A percentile compares a stretch with the other conserved stretches of the same genome.
Evolutionary conservation across 2,888 invertebrate species (phyloP).

Genomic region (Dryadula phaetusa): DNA sequence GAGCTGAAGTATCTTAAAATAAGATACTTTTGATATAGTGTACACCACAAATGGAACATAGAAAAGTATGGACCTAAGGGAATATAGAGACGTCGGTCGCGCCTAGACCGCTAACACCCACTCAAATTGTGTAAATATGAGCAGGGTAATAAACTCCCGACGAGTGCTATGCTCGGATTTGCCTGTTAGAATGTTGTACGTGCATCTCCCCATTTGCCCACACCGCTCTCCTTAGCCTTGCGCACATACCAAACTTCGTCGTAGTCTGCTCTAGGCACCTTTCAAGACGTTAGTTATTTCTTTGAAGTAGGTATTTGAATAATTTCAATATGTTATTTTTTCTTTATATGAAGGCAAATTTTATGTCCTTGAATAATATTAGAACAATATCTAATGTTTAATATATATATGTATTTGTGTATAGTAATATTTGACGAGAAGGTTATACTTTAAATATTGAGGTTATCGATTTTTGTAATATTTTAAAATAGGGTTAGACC

Average conservation of each 20-base stretch:
- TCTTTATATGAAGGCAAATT: background rate
- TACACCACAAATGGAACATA: constrained; percentile 37
- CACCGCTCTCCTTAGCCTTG: constrained; percentile 53
- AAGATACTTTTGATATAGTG: constrained; percentile 31
- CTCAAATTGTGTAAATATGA: constrained; percentile 79
- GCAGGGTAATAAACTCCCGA: constrained; percentile 76
- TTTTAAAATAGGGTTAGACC: no score
- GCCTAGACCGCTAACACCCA: constrained; percentile 69
- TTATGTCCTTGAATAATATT: background rate
- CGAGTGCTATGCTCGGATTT: constrained; percentile 74
- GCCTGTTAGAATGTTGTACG: constrained; percentile 74
- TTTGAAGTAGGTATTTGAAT: constrained; percentile 45
- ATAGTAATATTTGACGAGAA: no score
- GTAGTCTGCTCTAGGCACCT: constrained; percentile 60
- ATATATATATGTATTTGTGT: background rate
- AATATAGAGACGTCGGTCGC: constrained; percentile 52
- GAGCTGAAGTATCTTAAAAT: constrained; percentile 27
- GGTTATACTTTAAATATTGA: no score
- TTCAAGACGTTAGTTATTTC: constrained; percentile 64
- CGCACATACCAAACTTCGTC: constrained; percentile 68
- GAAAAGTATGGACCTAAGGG: constrained; percentile 51
- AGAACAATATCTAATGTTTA: background rate
- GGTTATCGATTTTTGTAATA: no score
- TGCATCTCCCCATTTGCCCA: constrained; percentile 62
- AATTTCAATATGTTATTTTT: constrained; percentile 44